These are phyloP conservation scores for Pseudotriccus pelzelni DNA, from an alignment of 2,797 vertebrate species.

Conservation along the genomic window DNA sequence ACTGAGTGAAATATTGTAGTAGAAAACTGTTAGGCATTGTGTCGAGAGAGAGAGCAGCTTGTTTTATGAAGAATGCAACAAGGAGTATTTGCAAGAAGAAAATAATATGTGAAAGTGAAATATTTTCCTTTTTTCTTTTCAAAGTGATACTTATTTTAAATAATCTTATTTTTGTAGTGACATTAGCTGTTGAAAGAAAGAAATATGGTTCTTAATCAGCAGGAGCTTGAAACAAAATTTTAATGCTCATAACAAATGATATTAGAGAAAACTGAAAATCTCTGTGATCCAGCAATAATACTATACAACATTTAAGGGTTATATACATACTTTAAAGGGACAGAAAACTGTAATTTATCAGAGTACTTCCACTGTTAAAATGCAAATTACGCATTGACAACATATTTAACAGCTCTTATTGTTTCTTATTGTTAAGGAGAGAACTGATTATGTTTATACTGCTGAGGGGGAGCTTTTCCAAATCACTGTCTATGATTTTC, in stretches of 20 bases:
- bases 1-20: background rate
- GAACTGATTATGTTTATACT: background rate
- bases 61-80: background rate
- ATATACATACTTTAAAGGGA: background rate
- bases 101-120: background rate
- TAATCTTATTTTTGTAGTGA: background rate
- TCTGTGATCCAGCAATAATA: background rate
- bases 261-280: background rate
- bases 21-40: background rate
- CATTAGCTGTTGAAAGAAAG: background rate
- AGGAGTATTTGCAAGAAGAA: background rate
- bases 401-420: background rate
- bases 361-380: background rate
- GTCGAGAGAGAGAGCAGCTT: background rate
- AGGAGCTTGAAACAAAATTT: background rate
- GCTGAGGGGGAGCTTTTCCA: background rate
- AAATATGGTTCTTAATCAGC: background rate
- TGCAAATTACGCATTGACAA: background rate
- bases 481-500: background rate
- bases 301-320: background rate
- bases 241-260: background rate
- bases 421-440: background rate
- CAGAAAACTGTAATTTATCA: background rate
- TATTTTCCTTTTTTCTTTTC: background rate
- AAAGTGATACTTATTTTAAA: background rate